Percentiles rank a stretch among this genome's conserved stretches.
Evolutionary conservation across 2,888 invertebrate genomes (phyloP).

Genomic region (Phalangium opilio): DNA sequence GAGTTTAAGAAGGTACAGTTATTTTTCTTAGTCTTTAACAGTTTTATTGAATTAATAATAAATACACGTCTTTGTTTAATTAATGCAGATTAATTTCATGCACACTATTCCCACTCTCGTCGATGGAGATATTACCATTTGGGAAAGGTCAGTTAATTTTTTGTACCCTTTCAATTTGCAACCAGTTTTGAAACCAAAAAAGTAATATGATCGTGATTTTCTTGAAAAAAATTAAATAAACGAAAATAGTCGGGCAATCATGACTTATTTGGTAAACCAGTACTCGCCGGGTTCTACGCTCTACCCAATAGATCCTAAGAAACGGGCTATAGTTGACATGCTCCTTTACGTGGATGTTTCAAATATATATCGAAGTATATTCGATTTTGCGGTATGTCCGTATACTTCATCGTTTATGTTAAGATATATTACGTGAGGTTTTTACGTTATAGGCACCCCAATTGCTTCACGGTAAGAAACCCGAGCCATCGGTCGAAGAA

Average conservation of each 20-base stretch:
- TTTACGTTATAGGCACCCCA: no score
- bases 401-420: no score
- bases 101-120: conserved; percentile 68
- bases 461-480: no score
- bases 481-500: no score
- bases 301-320: conserved; percentile 53
- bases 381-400: not conserved
- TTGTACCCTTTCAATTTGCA: no score
- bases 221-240: no score
- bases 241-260: conserved; percentile 45
- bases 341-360: conserved; percentile 4
- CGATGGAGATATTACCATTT: conserved; percentile 56
- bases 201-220: no score
- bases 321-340: conserved; percentile 58
- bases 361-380: not conserved
- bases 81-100: conserved; percentile 36
- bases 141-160: conserved; percentile 36
- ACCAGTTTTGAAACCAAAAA: no score
- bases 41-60: no score
- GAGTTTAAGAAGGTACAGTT: conserved; percentile 47
- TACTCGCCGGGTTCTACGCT: conserved; percentile 50
- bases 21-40: no score
- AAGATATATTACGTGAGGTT: no score
- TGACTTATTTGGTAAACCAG: conserved; percentile 58
- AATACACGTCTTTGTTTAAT: no score